Evolutionary conservation across 2,888 invertebrate genomes (phyloP), one percentile per base, ranked within the genome.

Genomic region (Cylindroiulus punctatus): DNA sequence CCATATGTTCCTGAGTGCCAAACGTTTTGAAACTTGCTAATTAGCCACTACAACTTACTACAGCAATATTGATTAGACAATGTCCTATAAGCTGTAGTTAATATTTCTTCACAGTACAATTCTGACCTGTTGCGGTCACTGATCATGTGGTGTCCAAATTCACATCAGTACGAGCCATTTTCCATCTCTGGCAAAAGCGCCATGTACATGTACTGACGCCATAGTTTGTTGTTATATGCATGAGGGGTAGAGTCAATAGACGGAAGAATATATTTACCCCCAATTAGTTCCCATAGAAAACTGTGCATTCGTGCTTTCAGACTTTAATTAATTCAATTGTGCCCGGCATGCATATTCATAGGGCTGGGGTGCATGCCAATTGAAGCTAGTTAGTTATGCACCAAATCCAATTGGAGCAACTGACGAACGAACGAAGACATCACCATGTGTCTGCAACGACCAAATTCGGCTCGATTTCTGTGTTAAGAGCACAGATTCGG

Each of bases 281-380:
- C 65, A 65, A 65, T 65, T 65, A 65, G 65, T 2, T 65, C 26
- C 65, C 65, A 65, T 65, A 65, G n/a, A 65, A 65, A 65, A 26
- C 65, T 65, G 26, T 0, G 65, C 65, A 65, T 65, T 65, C 26
- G 26, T 26, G 65, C 65, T 65, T 65, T 65, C 82, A 82, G 40
- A n/a, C 82, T 22, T 82, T 82, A 36, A 82, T 82, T 82, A 82
- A 82, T 82, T 82, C 82, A 82, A 82, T 82, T 82, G 82, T 82
- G 82, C 30, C 1, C 14, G n/a, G 36, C 82, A 82, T 82, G 82
- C 42, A 82, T 82, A 82, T 82, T 82, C 82, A 36, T 40, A 36
- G 36, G 82, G 1, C 36, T 82, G 82, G 82, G 42, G 82, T 82
- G 36, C 82, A 36, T 36, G 82, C n/a, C 36, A 82, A 36, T 82